phyloP scores from a whole-genome alignment of 2,797 vertebrate species.

The Buphagus erythrorhynchus region DNA sequence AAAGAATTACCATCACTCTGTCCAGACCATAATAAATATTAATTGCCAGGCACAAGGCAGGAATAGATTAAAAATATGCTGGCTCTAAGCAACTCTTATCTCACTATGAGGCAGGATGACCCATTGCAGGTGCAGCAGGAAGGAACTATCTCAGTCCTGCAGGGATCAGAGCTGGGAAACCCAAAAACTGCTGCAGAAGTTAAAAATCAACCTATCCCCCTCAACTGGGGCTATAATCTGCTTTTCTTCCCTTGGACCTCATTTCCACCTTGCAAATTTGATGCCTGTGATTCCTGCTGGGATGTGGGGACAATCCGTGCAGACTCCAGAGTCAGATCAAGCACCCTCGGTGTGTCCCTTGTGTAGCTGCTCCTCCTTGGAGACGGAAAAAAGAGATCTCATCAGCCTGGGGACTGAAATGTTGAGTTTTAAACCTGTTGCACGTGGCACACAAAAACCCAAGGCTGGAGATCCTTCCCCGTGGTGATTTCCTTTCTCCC shows the following conservation, averaged over 20 bases:
- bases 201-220: neutral
- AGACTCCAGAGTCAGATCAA: fast-evolving
- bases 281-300: fast-evolving
- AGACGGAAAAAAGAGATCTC: fast-evolving
- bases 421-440: fast-evolving
- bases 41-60: constrained; percentile 22
- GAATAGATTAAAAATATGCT: neutral
- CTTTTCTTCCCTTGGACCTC: neutral
- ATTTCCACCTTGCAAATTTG: neutral
- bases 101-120: neutral
- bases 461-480: neutral
- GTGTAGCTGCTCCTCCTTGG: fast-evolving
- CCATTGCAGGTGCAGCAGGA: neutral
- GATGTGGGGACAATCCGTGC: fast-evolving
- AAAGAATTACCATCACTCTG: neutral
- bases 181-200: neutral
- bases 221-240: neutral
- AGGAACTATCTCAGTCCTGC: neutral
- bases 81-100: neutral
- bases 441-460: fast-evolving
- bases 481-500: too few species aligned
- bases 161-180: neutral
- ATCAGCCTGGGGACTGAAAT: fast-evolving
- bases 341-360: fast-evolving
- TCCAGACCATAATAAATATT: constrained; percentile 32